Evolutionary conservation across 2,113 vertebrate species (phyloP).

Genomic region (Jacana jacana): DNA sequence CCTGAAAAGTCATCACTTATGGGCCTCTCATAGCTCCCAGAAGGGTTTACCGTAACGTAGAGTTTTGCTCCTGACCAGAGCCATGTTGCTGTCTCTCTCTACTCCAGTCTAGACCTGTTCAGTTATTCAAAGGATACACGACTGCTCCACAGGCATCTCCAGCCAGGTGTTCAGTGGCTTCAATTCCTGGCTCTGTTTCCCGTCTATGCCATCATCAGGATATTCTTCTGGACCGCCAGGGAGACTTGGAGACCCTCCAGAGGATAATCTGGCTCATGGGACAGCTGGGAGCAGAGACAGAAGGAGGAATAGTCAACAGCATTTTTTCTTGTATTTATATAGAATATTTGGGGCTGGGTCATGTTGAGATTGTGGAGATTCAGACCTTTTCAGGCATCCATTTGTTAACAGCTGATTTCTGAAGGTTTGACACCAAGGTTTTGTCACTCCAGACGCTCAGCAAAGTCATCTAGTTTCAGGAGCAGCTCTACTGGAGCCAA

Average conservation of each 20-base stretch:
- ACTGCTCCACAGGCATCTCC: not conserved
- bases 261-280: not conserved
- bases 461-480: not conserved
- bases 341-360: not conserved
- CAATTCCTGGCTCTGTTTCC: not conserved
- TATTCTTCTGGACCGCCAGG: not conserved
- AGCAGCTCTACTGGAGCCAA: not conserved
- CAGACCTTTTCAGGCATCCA: not conserved
- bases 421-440: not conserved
- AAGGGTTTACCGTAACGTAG: accelerated
- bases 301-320: not conserved
- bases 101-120: not conserved
- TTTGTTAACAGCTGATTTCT: not conserved
- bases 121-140: not conserved
- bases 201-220: not conserved
- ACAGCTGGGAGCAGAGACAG: not conserved
- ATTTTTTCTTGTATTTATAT: not conserved
- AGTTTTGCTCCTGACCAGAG: not conserved
- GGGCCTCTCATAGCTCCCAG: not conserved
- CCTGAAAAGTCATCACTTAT: not conserved
- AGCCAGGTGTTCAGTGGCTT: not conserved
- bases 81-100: not conserved
- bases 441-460: not conserved
- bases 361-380: too few species aligned
- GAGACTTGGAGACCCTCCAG: not conserved